Conservation (phyloP, 2,797 vertebrate species). For the Phalanger gymnotis region DNA sequence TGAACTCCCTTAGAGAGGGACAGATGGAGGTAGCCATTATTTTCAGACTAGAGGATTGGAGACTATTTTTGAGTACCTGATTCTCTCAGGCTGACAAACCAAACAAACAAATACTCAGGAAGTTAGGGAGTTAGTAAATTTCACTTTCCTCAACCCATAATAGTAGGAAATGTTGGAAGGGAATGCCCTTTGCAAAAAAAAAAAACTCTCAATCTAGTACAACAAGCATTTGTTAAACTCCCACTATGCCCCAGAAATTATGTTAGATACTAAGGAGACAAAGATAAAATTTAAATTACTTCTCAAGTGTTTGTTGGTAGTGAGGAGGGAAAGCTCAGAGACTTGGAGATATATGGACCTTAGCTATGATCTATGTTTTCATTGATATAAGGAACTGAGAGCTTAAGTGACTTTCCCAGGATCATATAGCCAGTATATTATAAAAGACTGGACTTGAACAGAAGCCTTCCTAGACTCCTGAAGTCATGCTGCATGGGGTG, state of each 20-base stretch:
- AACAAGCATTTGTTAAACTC: neutral
- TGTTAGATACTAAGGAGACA: neutral
- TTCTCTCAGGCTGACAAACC: neutral
- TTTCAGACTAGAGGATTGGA: neutral
- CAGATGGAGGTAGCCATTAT: neutral
- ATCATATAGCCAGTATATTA: neutral
- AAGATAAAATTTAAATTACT: neutral
- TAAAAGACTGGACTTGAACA: neutral
- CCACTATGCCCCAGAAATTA: neutral
- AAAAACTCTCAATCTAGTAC: neutral
- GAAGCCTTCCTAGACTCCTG: neutral
- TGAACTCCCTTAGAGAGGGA: neutral
- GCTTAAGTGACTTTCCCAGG: neutral
- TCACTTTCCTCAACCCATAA: neutral
- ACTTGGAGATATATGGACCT: neutral
- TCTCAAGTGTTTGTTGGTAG: neutral
- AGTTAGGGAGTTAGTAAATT: neutral
- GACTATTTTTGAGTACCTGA: neutral
- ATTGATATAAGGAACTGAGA: neutral
- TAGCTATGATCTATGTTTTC: neutral
- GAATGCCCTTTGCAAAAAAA: neutral
- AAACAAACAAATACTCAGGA: neutral
- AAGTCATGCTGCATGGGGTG: neutral
- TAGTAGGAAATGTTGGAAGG: neutral
- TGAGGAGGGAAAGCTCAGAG: neutral